Evolutionary conservation across 1,140 invertebrate species (phyloP).

Genomic region (Uloborus diversus): DNA sequence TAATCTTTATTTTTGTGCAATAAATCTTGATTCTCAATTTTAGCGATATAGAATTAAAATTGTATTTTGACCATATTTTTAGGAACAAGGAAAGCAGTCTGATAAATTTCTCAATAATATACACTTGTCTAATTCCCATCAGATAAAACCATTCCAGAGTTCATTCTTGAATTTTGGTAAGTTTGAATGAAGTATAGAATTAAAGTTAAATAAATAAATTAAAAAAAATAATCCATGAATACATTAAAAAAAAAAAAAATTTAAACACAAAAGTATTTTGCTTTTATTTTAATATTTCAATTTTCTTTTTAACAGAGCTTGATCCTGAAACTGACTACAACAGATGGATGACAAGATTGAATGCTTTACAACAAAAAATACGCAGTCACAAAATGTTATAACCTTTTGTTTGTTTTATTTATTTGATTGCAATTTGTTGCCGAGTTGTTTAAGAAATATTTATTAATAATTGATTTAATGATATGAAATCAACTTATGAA

Average conservation of each 20-base stretch:
- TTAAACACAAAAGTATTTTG: background rate
- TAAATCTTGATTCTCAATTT: too few relatives aligned
- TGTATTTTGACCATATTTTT: too few relatives aligned
- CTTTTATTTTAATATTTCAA: background rate
- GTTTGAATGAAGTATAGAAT: background rate
- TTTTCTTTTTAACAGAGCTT: constrained; percentile 14
- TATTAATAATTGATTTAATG: too few relatives aligned
- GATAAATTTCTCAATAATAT: too few relatives aligned
- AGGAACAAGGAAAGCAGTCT: too few relatives aligned
- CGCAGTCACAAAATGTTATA: constrained; percentile 37
- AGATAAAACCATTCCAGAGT: background rate
- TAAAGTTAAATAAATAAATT: background rate
- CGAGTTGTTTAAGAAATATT: too few relatives aligned
- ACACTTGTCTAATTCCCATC: background rate
- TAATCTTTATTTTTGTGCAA: too few relatives aligned
- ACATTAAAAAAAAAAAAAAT: background rate
- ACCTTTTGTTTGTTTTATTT: background rate
- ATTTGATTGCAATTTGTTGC: too few relatives aligned
- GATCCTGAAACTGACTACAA: constrained; percentile 45
- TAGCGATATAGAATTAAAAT: too few relatives aligned
- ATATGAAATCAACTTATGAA: too few relatives aligned
- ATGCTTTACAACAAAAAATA: constrained; percentile 39
- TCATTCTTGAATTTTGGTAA: constrained; percentile 41
- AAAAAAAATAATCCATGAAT: background rate
- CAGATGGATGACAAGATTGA: constrained; percentile 39